A percentile compares a stretch with the other conserved stretches of the same genome.
Evolutionary conservation across 2,888 invertebrate genomes (phyloP).

Genomic region (Nymphalis urticae): DNA sequence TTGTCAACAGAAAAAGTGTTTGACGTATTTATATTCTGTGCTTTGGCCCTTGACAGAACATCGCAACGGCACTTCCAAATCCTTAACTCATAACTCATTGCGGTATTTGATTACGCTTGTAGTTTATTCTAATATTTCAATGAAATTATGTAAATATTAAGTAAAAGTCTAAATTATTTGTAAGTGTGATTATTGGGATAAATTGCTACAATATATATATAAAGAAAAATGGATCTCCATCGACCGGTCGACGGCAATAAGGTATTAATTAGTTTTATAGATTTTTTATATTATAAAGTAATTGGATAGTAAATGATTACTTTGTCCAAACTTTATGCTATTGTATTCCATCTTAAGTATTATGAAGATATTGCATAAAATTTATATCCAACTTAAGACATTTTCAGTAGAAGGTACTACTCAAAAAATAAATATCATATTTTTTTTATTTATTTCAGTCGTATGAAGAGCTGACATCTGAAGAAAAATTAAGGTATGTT

Average conservation of each 20-base stretch:
- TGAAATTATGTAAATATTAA: slow-evolving; percentile 43
- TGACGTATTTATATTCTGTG: neutral
- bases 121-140: slow-evolving; percentile 24
- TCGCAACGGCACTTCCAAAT: slow-evolving; percentile 26
- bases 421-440: neutral
- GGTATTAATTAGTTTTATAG: slow-evolving; percentile 46
- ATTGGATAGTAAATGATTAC: neutral
- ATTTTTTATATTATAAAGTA: neutral
- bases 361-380: no score
- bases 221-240: slow-evolving; percentile 70
- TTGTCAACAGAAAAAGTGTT: no score
- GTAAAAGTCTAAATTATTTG: slow-evolving; percentile 16
- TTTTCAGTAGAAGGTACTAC: no score
- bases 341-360: neutral
- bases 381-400: no score
- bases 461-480: slow-evolving; percentile 86
- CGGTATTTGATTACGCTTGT: slow-evolving; percentile 11
- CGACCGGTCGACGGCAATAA: slow-evolving; percentile 75
- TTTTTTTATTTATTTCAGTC: slow-evolving; percentile 77
- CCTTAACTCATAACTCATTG: slow-evolving; percentile 12
- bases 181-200: slow-evolving; percentile 1
- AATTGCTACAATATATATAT: slow-evolving; percentile 27
- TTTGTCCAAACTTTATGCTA: neutral
- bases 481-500: slow-evolving; percentile 87
- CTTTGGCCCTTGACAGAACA: slow-evolving; percentile 38